Evolutionary conservation across 2,888 invertebrate species (phyloP), one percentile per base, ranked within the genome.

Genomic region (Corythucha ciliata): DNA sequence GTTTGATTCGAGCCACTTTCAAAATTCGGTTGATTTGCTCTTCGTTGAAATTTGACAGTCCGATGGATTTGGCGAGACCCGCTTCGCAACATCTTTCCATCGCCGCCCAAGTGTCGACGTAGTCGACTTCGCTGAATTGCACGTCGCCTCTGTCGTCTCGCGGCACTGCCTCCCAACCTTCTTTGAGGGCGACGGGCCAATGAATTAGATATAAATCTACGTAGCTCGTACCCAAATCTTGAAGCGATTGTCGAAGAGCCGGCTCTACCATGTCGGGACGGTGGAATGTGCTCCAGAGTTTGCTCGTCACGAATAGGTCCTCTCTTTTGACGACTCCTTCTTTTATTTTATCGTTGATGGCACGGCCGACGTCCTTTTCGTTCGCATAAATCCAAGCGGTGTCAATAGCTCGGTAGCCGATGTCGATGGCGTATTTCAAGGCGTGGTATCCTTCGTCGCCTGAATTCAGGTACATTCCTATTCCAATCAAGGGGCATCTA

Each of bases 141-240:
- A 77, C 70, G 58, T 79, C 77, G 20, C 34, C 36, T 8, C 45
- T 44, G 2, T 77, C 82, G 60, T 81, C 77, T 0, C 64, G 66
- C 0, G 85, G 85, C 66, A 79, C 76, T 0, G 79, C 66, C 0
- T 72, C 72, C 0, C 69, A 76, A 4, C 76, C 81, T 63, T 81
- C 83, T 76, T 83, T 79, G 63, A 82, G 89, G 0, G 77, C 89
- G 65, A 85, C 77, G 1, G 93, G 93, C 91, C 91, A 93, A 67
- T 93, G 93, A 27, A 93, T 85, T 6, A 93, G 73, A 64, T 90
- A 93, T 29, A 92, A 72, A 68, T 93, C 91, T 44, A 93, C 63
- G 63, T 92, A 92, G 0, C 79, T 71, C 0, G 89, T 63, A 5
- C 79, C 77, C 12, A 93, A 73, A 66, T 85, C 77, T 18, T 73